phyloP scores from a whole-genome alignment of 1,140 invertebrate species.

The Brachionus paranguensis region DNA sequence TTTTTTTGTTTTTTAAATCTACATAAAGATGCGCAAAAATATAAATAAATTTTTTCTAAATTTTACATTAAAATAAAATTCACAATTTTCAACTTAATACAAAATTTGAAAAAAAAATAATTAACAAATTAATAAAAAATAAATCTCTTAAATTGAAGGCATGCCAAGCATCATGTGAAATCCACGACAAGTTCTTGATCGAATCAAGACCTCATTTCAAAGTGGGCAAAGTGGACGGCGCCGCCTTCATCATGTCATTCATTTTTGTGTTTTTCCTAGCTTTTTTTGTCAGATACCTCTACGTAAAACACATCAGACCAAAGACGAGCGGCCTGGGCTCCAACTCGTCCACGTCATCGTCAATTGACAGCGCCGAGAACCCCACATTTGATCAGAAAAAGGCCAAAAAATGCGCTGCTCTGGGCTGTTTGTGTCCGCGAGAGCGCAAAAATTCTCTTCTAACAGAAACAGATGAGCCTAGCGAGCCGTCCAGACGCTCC shows the following conservation, averaged over 20 bases:
- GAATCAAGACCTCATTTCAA: not conserved
- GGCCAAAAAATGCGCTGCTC: too few relatives aligned
- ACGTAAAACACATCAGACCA: not conserved
- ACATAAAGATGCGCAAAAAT: too few relatives aligned
- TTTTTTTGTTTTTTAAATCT: too few relatives aligned
- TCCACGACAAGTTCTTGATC: not conserved
- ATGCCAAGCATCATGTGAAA: constrained; percentile 28
- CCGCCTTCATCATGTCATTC: not conserved
- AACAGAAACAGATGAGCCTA: not conserved
- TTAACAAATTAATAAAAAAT: not conserved
- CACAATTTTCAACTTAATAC: not conserved
- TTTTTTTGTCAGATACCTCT: not conserved
- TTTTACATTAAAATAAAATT: too few relatives aligned
- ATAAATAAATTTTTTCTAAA: too few relatives aligned
- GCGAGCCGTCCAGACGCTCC: not conserved
- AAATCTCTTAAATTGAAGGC: not conserved
- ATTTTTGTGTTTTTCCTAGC: not conserved
- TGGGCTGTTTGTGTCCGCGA: not conserved
- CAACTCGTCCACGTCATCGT: not conserved
- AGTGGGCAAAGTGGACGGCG: not conserved
- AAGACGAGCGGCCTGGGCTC: not conserved
- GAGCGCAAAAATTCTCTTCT: not conserved
- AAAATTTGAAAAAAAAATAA: not conserved
- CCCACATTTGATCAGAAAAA: not conserved
- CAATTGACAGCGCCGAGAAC: not conserved